phyloP scores from a whole-genome alignment of 2,888 invertebrate species.

The Phengaris alcon region DNA sequence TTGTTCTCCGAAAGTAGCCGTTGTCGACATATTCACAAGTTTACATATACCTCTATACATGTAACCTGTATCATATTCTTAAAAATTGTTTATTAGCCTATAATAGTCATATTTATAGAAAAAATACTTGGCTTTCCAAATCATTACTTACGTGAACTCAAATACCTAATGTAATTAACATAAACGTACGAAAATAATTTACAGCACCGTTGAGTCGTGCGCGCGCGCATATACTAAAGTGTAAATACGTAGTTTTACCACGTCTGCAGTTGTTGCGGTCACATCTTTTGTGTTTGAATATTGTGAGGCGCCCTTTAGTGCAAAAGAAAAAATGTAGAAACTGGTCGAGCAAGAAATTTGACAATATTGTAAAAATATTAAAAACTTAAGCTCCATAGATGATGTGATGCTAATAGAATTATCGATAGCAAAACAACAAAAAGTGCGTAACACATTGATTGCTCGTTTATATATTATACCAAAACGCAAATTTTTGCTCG shows the following conservation, averaged over 20 bases:
- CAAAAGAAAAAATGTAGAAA: too few species aligned
- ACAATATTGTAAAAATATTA: background rate
- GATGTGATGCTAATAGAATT: background rate
- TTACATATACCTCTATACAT: conserved; percentile 7
- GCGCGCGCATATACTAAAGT: too few species aligned
- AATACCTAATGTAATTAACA: background rate
- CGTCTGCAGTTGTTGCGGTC: too few species aligned
- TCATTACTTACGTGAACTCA: background rate
- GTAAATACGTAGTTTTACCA: too few species aligned
- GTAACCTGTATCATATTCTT: background rate
- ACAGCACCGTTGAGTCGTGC: too few species aligned
- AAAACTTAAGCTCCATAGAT: background rate
- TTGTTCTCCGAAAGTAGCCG: conserved; percentile 52
- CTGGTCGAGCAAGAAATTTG: too few species aligned
- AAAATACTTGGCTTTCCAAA: background rate
- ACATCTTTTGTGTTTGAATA: too few species aligned
- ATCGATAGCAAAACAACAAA: conserved; percentile 57
- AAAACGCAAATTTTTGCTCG: conserved; percentile 61
- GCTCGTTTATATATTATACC: conserved; percentile 57
- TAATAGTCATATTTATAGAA: background rate
- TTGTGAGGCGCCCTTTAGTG: too few species aligned
- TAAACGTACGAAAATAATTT: too few species aligned
- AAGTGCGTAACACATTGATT: conserved; percentile 53
- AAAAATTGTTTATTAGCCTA: background rate
- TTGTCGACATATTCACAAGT: conserved; percentile 41